Evolutionary conservation across 2,113 vertebrate genomes (phyloP).

Genomic region (Neopipo cinnamomea): DNA sequence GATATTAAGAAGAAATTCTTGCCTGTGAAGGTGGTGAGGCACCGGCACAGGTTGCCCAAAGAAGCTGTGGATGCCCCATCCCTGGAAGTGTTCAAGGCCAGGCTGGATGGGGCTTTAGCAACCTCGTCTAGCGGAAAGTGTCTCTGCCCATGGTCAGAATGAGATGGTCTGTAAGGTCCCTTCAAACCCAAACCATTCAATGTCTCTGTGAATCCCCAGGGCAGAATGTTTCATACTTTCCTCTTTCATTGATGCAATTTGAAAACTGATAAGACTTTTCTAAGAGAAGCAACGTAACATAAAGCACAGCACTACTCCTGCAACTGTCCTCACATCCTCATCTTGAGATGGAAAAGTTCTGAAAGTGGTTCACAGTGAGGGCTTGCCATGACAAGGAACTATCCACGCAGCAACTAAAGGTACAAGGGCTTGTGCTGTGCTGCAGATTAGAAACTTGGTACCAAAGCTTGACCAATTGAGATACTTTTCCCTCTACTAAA

Average conservation of each 20-base stretch:
- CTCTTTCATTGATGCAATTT: background rate
- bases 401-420: background rate
- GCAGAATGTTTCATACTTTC: background rate
- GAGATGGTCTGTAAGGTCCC: background rate
- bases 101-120: background rate
- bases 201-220: background rate
- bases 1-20: background rate
- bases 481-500: background rate
- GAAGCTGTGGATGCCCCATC: background rate
- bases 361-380: background rate
- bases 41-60: background rate
- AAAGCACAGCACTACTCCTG: background rate
- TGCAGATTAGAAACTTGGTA: background rate
- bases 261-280: background rate
- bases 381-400: background rate
- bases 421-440: background rate
- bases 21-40: background rate
- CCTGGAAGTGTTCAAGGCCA: background rate
- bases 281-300: background rate
- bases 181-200: background rate
- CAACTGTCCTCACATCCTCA: background rate
- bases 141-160: background rate
- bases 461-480: background rate
- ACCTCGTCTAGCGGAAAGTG: no score
- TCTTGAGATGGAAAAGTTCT: background rate